Evolutionary conservation across 2,888 invertebrate species (phyloP).

Genomic region (Dromius quadrimaculatus): DNA sequence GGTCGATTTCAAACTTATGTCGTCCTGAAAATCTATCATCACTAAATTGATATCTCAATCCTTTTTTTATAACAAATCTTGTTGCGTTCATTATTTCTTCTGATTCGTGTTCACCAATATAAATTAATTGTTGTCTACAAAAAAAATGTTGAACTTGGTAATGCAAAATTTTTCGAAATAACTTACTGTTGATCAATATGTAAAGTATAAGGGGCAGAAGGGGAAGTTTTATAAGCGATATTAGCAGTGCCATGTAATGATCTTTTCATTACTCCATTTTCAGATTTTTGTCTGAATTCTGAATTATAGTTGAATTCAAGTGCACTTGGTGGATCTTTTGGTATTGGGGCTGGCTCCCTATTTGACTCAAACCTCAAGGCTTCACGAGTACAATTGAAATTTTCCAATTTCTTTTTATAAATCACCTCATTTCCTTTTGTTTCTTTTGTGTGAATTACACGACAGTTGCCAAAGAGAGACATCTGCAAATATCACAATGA

Average conservation of each 20-base stretch:
- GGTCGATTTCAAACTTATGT: background rate
- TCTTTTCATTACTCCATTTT: background rate
- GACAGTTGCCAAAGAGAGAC: no score
- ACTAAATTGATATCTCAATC: background rate
- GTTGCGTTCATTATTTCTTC: background rate
- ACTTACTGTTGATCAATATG: no score
- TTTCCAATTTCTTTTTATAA: background rate
- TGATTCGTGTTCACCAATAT: background rate
- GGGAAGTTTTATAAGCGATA: background rate
- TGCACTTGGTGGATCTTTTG: background rate
- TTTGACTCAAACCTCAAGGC: background rate
- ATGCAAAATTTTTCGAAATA: no score
- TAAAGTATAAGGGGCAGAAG: no score
- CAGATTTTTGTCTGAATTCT: background rate
- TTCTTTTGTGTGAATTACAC: no score
- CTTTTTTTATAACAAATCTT: background rate
- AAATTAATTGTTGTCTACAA: background rate
- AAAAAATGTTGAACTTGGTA: no score
- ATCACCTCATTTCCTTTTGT: background rate
- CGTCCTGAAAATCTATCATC: background rate
- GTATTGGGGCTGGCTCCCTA: background rate
- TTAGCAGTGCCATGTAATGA: no score
- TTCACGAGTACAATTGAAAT: background rate
- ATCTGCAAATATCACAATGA: no score
- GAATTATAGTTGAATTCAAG: background rate